Evolutionary conservation across 2,797 vertebrate species (phyloP), one percentile per base, ranked within the genome.

Genomic region (Cottoperca gobio): DNA sequence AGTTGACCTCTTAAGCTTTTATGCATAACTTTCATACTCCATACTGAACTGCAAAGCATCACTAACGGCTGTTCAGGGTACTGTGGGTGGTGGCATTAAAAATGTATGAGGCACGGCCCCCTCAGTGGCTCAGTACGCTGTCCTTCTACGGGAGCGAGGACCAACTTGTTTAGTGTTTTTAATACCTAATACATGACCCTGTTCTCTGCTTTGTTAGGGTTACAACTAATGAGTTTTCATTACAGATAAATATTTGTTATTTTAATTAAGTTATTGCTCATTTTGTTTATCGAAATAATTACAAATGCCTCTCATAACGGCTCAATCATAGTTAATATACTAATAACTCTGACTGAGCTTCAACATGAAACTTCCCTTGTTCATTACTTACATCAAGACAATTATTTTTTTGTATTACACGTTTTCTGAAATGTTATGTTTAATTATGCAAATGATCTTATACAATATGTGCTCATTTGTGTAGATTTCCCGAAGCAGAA

Each of bases 1-100:
- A 70, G 59, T 73, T 65, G 61, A 62, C 76, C 78, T 81, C 57
- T 69, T 62, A 69, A 60, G 66, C 73, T 78, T 76, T 68, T 57
- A 62, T 68, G 46, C 33, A 40, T 64, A 70, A 76, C 64, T 33
- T 33, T 33, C 67, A 39, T 43, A 21, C 64, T 65, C 35, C 19
- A 42, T 28, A 21, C 66, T 65, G 68, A 42, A 23, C 65, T 68
- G 70, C 65, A 46, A 8, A 59, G 69, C 69, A 64, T 63, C 45
- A 79, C 48, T 26, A 57, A 57, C 35, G 45, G 40, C 21, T 70
- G 40, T 19, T 55, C 70, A 69, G 57, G 26, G 39, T 45, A 4
- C 59, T 60, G 71, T 72, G 65, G 63, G 48, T 39, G 77, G 64
- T 37, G 48, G 13, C 65, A 62, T 86, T 73, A 77, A 87, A 78